Evolutionary conservation across 2,797 vertebrate species (phyloP), one percentile per base, ranked within the genome.

Genomic region (Glyptemys insculpta): DNA sequence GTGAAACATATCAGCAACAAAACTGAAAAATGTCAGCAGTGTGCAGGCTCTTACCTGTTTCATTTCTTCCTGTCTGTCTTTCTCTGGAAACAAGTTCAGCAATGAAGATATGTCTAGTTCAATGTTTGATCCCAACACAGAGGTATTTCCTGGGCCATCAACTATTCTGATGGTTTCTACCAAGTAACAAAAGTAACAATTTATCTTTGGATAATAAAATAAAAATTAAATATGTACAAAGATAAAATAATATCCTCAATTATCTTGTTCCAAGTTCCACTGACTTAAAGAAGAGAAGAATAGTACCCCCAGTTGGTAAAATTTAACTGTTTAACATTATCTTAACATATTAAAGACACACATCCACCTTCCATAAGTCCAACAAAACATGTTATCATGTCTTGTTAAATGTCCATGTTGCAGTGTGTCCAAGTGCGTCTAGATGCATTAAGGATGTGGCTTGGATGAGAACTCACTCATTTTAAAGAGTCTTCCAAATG

Each of bases 31-130:
- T 4, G 6, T 37, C 78, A 92, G 25, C 31, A 47, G 80, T 72
- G 9, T 80, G 27, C 5, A 94, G 57, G 49, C 3, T 84, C 79
- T 91, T 92, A 99, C 99, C 98, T 99, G 98, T 95, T 98, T 97
- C 31, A 94, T 54, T 96, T 99, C 99, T 62, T 98, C 82, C 3
- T 94, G 57, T 27, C 92, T 98, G 8, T 97, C 95, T 72, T 94
- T 80, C 76, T 90, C 81, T 1, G 99, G 99, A 27, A 99, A 95
- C 81, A 90, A 94, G 12, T 97, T 88, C 97, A 99, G 96, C 80
- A 99, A 84, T 53, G 57, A 76, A 21, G 93, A 85, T 15, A 99
- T 94, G 94, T 98, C 98, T 87, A 99, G 97, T 85, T 98, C 95
- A 80, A 98, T 94, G 94, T 98, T 97, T 1, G 98, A 96, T 29